Evolutionary conservation across 2,888 invertebrate species (phyloP).

Genomic region (Stenichneumon culpator): DNA sequence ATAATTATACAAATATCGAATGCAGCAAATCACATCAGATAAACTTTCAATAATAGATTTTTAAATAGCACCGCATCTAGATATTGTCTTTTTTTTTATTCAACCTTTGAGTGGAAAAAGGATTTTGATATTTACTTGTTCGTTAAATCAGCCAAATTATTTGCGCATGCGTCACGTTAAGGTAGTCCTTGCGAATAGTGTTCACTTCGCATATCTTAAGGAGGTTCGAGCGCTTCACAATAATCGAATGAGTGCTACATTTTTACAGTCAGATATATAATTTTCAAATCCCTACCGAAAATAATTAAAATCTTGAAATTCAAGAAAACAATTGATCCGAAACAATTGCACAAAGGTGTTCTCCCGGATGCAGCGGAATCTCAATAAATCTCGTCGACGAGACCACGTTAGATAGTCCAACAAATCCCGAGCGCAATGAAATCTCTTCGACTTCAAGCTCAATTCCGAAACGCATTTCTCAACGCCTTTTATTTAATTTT

Average conservation of each 20-base stretch:
- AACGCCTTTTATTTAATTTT: background rate
- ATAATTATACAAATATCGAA: constrained; percentile 34
- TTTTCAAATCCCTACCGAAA: no score
- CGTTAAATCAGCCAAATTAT: background rate
- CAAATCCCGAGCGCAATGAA: background rate
- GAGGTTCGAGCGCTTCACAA: no score
- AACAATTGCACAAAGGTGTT: no score
- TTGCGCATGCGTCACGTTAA: background rate
- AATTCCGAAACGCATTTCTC: background rate
- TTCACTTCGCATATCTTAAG: no score
- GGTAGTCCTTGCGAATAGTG: no score
- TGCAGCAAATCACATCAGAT: constrained; percentile 6
- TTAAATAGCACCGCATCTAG: background rate
- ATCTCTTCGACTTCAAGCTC: background rate
- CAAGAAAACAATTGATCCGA: no score
- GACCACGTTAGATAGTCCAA: background rate
- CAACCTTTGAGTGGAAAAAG: background rate
- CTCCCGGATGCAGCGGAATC: no score
- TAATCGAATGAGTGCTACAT: no score
- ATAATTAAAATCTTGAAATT: no score
- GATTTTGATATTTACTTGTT: background rate
- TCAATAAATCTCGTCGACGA: no score
- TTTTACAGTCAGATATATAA: no score
- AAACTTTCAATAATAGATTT: constrained; percentile 24
- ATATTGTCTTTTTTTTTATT: constrained; percentile 10